Conservation (phyloP, 1,140 invertebrate genomes). For the Drosophila kanapiae region DNA sequence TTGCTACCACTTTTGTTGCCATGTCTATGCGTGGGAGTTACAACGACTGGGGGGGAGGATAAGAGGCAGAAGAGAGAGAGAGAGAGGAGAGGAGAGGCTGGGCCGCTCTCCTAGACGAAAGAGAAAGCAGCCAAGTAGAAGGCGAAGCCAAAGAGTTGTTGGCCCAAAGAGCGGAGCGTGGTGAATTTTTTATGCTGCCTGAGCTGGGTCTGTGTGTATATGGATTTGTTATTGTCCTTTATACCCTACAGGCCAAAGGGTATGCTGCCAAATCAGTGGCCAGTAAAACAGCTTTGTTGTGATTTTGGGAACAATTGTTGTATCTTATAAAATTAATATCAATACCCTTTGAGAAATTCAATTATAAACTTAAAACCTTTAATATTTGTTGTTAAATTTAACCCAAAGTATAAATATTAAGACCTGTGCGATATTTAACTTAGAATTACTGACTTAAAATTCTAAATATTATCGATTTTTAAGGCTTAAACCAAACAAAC, state of each 20-base stretch:
- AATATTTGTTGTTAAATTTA: neutral
- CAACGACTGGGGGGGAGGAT: neutral
- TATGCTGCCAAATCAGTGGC: neutral
- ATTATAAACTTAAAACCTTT: no score
- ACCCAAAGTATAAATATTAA: neutral
- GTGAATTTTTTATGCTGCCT: constrained; percentile 58
- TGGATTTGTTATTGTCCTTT: constrained; percentile 56
- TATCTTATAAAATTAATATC: no score
- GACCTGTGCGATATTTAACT: neutral
- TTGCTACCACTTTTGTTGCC: constrained; percentile 59
- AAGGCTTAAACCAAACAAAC: neutral
- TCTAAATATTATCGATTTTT: neutral
- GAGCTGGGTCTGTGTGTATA: constrained; percentile 36
- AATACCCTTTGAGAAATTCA: no score
- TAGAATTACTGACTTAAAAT: no score
- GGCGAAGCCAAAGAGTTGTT: constrained; percentile 64
- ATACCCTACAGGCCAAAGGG: constrained; percentile 24
- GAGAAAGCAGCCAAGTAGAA: constrained; percentile 40
- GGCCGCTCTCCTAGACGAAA: constrained; percentile 55
- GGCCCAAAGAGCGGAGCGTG: constrained; percentile 65
- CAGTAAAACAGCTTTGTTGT: neutral
- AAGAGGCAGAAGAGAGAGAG: constrained; percentile 1
- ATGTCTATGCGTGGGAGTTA: constrained; percentile 53
- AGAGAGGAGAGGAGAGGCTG: constrained; percentile 52
- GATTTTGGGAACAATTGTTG: neutral